Evolutionary conservation across 2,888 invertebrate species (phyloP), one percentile per base, ranked within the genome.

Genomic region (Sympetrum striolatum): DNA sequence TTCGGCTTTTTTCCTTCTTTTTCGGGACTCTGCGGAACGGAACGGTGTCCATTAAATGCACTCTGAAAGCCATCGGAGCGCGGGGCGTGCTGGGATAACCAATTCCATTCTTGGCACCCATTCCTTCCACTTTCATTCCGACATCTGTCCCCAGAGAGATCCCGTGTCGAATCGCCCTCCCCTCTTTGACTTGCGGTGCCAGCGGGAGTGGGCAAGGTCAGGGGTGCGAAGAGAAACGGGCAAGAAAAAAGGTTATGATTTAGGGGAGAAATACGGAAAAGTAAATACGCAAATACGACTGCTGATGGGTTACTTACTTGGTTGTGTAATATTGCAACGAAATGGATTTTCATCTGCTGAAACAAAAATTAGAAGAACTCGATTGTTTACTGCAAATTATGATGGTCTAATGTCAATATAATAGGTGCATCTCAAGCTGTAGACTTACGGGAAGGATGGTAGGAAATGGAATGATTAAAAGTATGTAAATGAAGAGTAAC

Each of bases 41-140:
- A 82, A 82, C 82, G 31, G 35, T 82, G 82, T 58, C 53, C 82
- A 82, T 82, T 82, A 82, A 82, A 82, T 82, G 58, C 58, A 58
- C 82, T 58, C 53, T 53, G 44, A 82, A 58, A 82, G 82, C 82
- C 82, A 82, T 82, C 82, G 48, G 31, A 22, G 58, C 53, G 53
- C 44, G 25, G 25, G 48, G 81, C 48, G 81, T 48, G 48, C 44
- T 48, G 39, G 81, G 81, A 48, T 44, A 44, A 81, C 44, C 81
- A 81, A 81, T 48, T 48, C 81, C 25, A n/a, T 25, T 48, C 82
- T 35, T 39, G 39, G 44, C 44, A 39, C 81, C 44, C 48, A 25
- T 48, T n/a, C 48, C 25, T 0, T 15, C 25, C 14, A 81, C 48
- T 73, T 73, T 31, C 73, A 73, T 73, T 73, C 73, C 73, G 73